Evolutionary conservation across 2,888 invertebrate species (phyloP), one percentile per base, ranked within the genome.

Genomic region (Tethea ocularis): DNA sequence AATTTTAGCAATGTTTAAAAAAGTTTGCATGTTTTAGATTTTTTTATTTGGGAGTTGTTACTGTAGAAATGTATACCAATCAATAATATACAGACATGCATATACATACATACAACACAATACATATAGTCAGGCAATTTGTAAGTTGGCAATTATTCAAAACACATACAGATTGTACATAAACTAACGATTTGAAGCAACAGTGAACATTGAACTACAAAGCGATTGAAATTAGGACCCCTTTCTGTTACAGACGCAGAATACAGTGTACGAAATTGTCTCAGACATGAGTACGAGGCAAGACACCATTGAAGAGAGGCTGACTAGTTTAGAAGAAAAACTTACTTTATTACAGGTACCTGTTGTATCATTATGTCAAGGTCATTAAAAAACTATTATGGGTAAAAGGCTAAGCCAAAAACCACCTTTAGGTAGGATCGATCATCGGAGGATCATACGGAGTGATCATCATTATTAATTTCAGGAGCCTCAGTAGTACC

Each of bases 261-360:
- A 98, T 83, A 98, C 98, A 58, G 98, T 99, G 73, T 99, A 99
- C 89, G 99, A 99, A 93, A 97, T 99, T 79, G 99, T 99, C 69
- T 98, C 98, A 60, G 99, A 99, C 81, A 98, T 99, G 97, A 98
- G 98, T 84, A 96, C 97, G 63, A 96, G 98, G 58, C 99, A 99
- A 89, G 98, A 98, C 86, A 95, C 96, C 57, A 95, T 99, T 74
- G 99, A 99, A 89, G 98, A 98, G 90, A 96, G 99, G 81, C 94
- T 99, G 79, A 96, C 96, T 72, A 96, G 97, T 80, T 95, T 99
- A 87, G 99, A 99, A 93, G 98, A 98, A 83, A 98, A 98, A 91
- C 93, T 99, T 78, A 95, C 95, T 70, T 93, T 96, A 66, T 93
- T 99, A 81, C 98, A 98, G 93, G 95, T 96, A 84, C 23, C 13